Percentiles rank a stretch among this genome's conserved stretches.
phyloP scores from a whole-genome alignment of 2,888 invertebrate species.

The Drosophila eohydei region DNA sequence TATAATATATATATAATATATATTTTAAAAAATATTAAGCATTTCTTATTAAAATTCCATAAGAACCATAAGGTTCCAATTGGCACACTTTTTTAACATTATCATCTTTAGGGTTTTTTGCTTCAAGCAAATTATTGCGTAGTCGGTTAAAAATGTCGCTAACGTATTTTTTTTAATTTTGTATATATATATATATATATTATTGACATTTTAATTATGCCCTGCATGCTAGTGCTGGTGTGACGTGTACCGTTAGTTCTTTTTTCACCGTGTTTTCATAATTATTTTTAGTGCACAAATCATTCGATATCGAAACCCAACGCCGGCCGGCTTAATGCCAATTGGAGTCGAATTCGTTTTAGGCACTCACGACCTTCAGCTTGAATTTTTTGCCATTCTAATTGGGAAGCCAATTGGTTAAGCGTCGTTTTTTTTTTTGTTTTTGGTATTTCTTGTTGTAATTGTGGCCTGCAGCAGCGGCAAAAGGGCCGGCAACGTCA shows the following conservation, averaged over 20 bases:
- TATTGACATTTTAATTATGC: constrained; percentile 41
- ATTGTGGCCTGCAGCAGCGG: constrained; percentile 46
- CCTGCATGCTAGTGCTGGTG: constrained; percentile 7
- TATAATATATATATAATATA: no score
- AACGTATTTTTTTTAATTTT: constrained; percentile 16
- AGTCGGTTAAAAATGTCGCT: constrained; percentile 59
- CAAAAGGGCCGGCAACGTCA: constrained; percentile 64
- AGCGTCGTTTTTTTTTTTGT: constrained; percentile 15
- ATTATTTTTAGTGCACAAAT: constrained; percentile 34
- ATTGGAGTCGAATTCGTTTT: constrained; percentile 32
- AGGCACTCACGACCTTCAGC: constrained; percentile 35
- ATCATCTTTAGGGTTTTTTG: constrained; percentile 19
- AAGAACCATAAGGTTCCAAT: neutral
- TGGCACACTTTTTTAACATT: neutral
- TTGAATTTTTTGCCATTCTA: constrained; percentile 45
- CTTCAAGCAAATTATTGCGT: constrained; percentile 68
- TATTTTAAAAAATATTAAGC: neutral
- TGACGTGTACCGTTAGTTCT: constrained; percentile 51
- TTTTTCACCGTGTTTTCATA: constrained; percentile 24
- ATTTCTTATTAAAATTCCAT: neutral
- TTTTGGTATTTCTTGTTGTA: constrained; percentile 21
- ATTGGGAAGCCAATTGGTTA: constrained; percentile 65
- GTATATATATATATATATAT: constrained; percentile 22
- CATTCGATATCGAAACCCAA: constrained; percentile 13
- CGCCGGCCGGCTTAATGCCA: constrained; percentile 60